Percentiles rank a stretch among this genome's conserved stretches.
Conservation (phyloP, 2,113 vertebrate genomes). For the Setophaga coronata region DNA sequence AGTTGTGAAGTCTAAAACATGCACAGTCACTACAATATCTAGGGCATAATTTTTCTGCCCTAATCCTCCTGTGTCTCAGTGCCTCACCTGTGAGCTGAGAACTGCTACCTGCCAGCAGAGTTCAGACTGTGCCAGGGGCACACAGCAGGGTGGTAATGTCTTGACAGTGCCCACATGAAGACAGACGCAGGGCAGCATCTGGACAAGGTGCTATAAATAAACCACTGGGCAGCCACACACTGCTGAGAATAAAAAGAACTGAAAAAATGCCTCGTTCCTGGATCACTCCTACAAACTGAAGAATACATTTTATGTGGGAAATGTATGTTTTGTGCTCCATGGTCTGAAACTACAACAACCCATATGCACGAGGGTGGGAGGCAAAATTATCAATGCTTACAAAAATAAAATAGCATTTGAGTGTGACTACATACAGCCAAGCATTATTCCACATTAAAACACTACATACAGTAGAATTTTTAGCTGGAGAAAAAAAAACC, state of each 20-base stretch:
- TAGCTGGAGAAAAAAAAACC: not conserved
- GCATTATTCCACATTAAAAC: not conserved
- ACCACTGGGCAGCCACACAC: rapidly evolving
- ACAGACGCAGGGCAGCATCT: not conserved
- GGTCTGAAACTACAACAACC: not conserved
- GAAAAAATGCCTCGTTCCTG: not conserved
- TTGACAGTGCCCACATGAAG: not conserved
- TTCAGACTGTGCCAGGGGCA: not conserved
- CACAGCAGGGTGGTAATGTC: not conserved
- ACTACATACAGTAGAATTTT: not conserved
- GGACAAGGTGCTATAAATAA: not conserved
- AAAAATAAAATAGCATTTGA: not conserved
- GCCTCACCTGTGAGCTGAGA: not conserved
- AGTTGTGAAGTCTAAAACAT: not conserved
- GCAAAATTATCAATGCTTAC: not conserved
- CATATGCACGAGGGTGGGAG: not conserved
- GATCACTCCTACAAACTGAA: not conserved
- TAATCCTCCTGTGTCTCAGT: not conserved
- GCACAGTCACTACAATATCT: not conserved
- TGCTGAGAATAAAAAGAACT: not conserved
- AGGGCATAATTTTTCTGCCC: not conserved
- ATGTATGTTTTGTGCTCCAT: not conserved
- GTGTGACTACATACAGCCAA: not conserved
- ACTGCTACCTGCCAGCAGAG: not conserved
- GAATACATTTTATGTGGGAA: rapidly evolving